These are phyloP conservation scores for Cancer borealis DNA, from an alignment of 2,888 invertebrate species.

Conservation along the genomic window DNA sequence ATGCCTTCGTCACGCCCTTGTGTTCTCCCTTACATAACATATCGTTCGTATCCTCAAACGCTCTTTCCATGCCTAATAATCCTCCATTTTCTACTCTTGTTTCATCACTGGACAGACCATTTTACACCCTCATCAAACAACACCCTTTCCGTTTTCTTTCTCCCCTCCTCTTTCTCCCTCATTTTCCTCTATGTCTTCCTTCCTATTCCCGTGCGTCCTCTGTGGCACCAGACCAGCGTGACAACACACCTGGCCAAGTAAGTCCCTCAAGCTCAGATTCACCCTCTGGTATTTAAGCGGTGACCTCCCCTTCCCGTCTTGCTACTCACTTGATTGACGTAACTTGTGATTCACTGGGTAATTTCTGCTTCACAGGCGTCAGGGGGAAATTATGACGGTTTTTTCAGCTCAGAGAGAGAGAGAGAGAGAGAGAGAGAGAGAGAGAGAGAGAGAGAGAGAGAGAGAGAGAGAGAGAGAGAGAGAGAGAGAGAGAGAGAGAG, in stretches of 20 bases:
- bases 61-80: not conserved
- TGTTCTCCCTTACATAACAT: too few relatives aligned
- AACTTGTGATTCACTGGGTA: not conserved
- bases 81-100: not conserved
- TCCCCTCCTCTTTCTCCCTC: not conserved
- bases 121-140: not conserved
- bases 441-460: constrained; percentile 36
- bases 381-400: not conserved
- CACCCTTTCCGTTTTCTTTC: not conserved
- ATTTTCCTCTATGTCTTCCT: not conserved
- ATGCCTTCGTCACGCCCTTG: too few relatives aligned
- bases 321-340: not conserved
- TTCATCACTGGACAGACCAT: not conserved
- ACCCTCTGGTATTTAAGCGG: not conserved
- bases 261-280: not conserved
- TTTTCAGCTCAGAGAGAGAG: not conserved
- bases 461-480: constrained; percentile 26
- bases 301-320: not conserved
- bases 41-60: too few relatives aligned
- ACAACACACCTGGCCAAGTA: not conserved
- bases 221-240: not conserved
- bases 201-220: not conserved
- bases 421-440: constrained; percentile 25
- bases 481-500: too few relatives aligned
- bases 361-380: not conserved